Base-by-base conservation (phyloP, 2,797 vertebrate species). In the Anguilla obscura region DNA sequence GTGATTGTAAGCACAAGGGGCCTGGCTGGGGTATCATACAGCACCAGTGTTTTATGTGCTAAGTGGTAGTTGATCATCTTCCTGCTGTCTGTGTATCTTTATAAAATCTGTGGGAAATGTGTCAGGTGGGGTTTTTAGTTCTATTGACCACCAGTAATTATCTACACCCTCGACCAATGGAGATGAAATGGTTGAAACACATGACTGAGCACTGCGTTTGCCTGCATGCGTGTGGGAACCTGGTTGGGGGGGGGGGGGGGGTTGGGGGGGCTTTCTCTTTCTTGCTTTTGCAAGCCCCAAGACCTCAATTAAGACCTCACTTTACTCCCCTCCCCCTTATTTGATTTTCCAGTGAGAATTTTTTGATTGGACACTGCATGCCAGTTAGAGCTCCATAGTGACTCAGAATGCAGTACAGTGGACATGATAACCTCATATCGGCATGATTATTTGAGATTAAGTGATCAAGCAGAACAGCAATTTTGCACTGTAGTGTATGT, bases 351-450 rank as follows among this genome's bases (percentile, higher is more conserved):
- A 82, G 5, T 82, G 18, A 50, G 21, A 50, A 50, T 45, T 45
- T 24, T 48, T 21, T 12, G 79, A 82, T 50, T 82, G 45, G 74
- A 45, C 0, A 40, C 30, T 18, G 69, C 74, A 79, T 79, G 74
- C 33, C 36, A 45, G 12, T 79, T 79, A 79, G 74, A 79, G 74
- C 74, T 79, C 33, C 74, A 40, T 71, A 71, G 69, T 71, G 69
- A 36, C 74, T 30, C 69, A 33, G 27, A 40, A 40, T 36, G 45
- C 74, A 79, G 33, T 79, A 45, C 36, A 45, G 74, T 79, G 36
- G 7, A 45, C 33, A 79, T 79, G 16, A 9, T 50, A 48, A 82
- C 9, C 16, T 3, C 74, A 82, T 48, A 50, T 50, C 10, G 24
- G 79, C 79, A 82, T 82, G 79, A 40, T 40, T 76, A 76, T 50